A percentile compares a stretch with the other conserved stretches of the same genome.
Evolutionary conservation across 2,113 vertebrate species (phyloP).

Genomic region (Scomber scombrus): DNA sequence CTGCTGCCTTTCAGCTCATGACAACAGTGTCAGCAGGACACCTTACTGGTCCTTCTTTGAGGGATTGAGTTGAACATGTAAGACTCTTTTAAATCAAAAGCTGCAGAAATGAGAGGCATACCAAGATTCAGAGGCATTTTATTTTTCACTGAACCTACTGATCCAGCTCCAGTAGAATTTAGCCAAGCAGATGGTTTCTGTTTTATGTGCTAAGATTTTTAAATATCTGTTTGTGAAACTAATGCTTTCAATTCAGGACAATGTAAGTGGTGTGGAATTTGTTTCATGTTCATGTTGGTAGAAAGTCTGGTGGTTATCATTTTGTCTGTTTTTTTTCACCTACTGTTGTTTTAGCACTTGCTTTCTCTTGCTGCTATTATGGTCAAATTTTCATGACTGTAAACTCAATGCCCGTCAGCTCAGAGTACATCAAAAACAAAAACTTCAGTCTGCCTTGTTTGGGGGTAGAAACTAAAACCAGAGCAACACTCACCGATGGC

Average conservation of each 20-base stretch:
- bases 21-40: neutral
- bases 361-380: neutral
- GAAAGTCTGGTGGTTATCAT: neutral
- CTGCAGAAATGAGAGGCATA: neutral
- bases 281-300: neutral
- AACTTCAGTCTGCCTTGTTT: neutral
- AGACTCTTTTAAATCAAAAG: neutral
- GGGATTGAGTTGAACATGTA: neutral
- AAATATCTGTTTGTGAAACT: neutral
- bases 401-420: neutral
- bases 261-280: neutral
- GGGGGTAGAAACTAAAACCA: neutral
- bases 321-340: neutral
- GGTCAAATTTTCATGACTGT: neutral
- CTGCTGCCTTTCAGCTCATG: slow-evolving; percentile 39
- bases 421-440: neutral
- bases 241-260: neutral
- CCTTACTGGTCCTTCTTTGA: neutral
- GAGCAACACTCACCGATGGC: slow-evolving; percentile 92
- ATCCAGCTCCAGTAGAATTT: neutral
- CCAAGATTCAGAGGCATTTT: too few relatives aligned
- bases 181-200: too few relatives aligned
- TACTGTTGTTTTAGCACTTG: neutral
- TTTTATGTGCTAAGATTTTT: neutral
- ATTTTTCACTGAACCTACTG: neutral